Base-by-base conservation (phyloP, 1,140 invertebrate species). In the Drosophila lowei region DNA sequence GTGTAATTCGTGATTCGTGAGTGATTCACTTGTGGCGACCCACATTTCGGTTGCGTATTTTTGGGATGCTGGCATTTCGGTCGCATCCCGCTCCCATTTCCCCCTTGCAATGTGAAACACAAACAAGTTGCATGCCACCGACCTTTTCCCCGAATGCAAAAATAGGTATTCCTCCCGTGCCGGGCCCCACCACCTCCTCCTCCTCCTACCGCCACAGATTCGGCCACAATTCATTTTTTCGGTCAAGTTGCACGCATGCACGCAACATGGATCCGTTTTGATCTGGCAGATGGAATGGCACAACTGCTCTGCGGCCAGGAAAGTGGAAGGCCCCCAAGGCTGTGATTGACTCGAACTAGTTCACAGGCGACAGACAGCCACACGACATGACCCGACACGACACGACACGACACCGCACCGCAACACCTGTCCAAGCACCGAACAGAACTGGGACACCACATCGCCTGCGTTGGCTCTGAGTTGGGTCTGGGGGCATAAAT, bases 311-410 rank as follows among this genome's bases (percentile, higher is more conserved):
- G 70, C 77, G 78, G 76, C 55, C 80, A 72, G 72, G 73, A 73
- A 54, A 53, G 43, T 49, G 7, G 50, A 18, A 4, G 63, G 62
- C 30, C 67, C 76, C 61, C 50, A 62, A 72, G 59, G 67, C 62
- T 61, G 56, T 77, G 83, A 85, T 86, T 77, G 81, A 85, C 81
- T 85, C 86, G 63, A 86, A 85, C 81, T 81, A 86, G 81, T 85
- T 85, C 59, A 64, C 83, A 55, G 64, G 73, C 58, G 60, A 70
- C 63, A 68, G 42, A 57, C 66, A 60, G 34, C 9, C 43, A 11
- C 30, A 65, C 62, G 44, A 65, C 38, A 42, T 52, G 50, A 53
- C 16, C 56, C 52, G 18, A 13, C 18, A 30, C 50, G 11, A 34
- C 25, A n/a, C 25, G n/a, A 9, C 8, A 15, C 49, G 15, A 34